A percentile compares a stretch with the other conserved stretches of the same genome.
Conservation (phyloP, 2,113 vertebrate species). For the Phyllostomus hastatus region DNA sequence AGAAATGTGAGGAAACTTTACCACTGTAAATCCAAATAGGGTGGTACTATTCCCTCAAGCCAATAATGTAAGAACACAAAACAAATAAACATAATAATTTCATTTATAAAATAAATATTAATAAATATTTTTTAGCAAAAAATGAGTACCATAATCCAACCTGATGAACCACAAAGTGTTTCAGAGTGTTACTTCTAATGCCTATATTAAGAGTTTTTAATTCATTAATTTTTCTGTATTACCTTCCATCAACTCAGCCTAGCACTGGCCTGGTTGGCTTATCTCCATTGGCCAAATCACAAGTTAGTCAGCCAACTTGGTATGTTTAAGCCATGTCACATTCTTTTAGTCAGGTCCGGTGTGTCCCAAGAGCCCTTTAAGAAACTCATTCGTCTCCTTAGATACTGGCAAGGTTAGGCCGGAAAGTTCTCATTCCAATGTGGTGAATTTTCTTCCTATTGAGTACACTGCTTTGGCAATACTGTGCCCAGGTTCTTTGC, state of each 20-base stretch:
- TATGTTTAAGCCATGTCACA: neutral
- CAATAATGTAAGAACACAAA: neutral
- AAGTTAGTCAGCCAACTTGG: neutral
- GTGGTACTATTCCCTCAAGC: neutral
- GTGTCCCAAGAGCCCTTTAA: neutral
- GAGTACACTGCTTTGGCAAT: neutral
- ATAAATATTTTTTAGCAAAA: constrained; percentile 12
- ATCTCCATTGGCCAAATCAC: neutral
- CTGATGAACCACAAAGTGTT: neutral
- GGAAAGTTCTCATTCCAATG: neutral
- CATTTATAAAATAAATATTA: neutral
- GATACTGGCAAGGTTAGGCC: neutral
- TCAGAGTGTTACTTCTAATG: neutral
- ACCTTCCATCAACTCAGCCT: neutral
- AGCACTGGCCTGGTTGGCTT: neutral
- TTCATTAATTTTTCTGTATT: neutral
- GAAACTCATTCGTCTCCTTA: neutral
- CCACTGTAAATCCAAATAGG: neutral
- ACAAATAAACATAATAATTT: neutral
- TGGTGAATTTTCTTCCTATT: neutral
- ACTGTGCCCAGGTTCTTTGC: neutral
- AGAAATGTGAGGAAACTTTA: neutral
- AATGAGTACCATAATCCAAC: neutral
- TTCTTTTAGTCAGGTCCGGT: neutral
- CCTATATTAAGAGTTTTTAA: neutral